These are phyloP conservation scores for Ailuropoda melanoleuca DNA, from an alignment of 2,113 vertebrate genomes.

Conservation along the genomic window DNA sequence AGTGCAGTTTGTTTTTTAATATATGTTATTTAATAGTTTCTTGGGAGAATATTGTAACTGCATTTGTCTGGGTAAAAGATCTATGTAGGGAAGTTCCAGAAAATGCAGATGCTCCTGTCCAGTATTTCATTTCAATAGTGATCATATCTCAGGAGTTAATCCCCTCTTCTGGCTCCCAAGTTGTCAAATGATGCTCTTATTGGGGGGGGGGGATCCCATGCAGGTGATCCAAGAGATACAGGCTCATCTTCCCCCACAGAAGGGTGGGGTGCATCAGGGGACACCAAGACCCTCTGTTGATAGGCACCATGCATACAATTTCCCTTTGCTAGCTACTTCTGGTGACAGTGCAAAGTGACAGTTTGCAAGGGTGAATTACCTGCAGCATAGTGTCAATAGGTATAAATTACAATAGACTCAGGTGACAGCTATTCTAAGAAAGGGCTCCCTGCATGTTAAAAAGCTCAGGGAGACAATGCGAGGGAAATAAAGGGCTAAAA, in stretches of 20 bases:
- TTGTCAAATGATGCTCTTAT: neutral
- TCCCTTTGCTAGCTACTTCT: constrained; percentile 55
- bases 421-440: constrained; percentile 61
- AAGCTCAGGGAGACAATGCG: constrained; percentile 40
- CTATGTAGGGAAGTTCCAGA: neutral
- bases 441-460: constrained; percentile 50
- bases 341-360: constrained; percentile 59
- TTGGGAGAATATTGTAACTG: neutral
- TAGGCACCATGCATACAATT: constrained; percentile 38
- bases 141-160: neutral
- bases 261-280: neutral
- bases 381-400: constrained; percentile 54
- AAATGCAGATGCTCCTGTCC: constrained; percentile 16
- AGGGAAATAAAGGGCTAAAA: constrained; percentile 33
- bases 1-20: neutral
- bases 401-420: constrained; percentile 64
- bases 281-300: constrained; percentile 2
- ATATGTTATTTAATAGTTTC: neutral
- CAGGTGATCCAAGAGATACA: neutral
- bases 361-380: constrained; percentile 65
- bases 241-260: neutral
- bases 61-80: constrained; percentile 8
- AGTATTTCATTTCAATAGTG: constrained; percentile 25
- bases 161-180: neutral
- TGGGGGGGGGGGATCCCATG: neutral